Evolutionary conservation across 2,113 vertebrate species (phyloP).

Genomic region (Euleptes europaea): DNA sequence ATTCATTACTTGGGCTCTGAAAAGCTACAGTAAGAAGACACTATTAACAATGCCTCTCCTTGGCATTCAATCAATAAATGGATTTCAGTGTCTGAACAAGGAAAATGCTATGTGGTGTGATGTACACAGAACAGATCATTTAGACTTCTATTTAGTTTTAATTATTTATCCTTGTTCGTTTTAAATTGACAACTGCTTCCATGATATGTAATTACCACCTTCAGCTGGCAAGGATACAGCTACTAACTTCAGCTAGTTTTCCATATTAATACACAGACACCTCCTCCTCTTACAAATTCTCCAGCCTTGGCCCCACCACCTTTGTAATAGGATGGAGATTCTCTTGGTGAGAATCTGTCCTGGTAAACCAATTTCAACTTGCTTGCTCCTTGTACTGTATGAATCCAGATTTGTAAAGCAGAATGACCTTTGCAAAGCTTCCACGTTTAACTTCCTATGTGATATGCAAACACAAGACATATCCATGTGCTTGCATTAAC

Average conservation of each 20-base stretch:
- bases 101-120: neutral
- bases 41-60: conserved; percentile 7
- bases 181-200: conserved; percentile 28
- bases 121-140: neutral
- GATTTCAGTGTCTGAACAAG: conserved; percentile 22
- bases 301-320: neutral
- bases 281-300: neutral
- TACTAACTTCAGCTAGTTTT: neutral
- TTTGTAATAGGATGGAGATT: neutral
- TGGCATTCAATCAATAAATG: conserved; percentile 12
- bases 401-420: neutral
- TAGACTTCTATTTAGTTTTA: neutral
- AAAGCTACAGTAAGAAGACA: neutral
- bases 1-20: conserved; percentile 1
- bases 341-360: neutral
- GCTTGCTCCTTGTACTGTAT: neutral
- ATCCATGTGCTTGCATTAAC: neutral
- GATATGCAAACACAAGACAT: neutral
- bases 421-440: no score
- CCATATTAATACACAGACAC: no score
- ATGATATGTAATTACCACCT: conserved; percentile 5
- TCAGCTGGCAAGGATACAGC: neutral
- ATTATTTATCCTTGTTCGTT: conserved; percentile 6
- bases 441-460: neutral
- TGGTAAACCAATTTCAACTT: neutral